These are phyloP conservation scores for Orientallactaga bullata DNA, from an alignment of 2,113 vertebrate species.

Conservation along the genomic window DNA sequence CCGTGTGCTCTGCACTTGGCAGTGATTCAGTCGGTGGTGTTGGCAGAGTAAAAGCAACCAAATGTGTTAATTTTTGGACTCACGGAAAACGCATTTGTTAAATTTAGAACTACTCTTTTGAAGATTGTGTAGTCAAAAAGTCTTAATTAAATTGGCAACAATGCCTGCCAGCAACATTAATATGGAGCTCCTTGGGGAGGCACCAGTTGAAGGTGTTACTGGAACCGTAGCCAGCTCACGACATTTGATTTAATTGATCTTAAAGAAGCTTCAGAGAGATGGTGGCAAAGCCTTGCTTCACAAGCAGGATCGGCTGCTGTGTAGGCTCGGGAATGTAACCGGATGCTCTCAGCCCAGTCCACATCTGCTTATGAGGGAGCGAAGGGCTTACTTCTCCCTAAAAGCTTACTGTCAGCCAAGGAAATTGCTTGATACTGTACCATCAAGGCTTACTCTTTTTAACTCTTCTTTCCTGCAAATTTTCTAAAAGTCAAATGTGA, in stretches of 20 bases:
- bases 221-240: not conserved
- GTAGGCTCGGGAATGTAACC: not conserved
- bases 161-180: constrained; percentile 48
- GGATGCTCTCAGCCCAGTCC: not conserved
- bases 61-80: constrained; percentile 60
- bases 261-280: not conserved
- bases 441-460: not conserved
- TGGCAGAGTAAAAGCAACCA: constrained; percentile 48
- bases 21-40: not conserved
- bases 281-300: not conserved
- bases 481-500: constrained; percentile 28
- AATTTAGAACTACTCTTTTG: constrained; percentile 66
- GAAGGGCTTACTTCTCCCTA: not conserved
- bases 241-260: constrained; percentile 4
- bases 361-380: not conserved
- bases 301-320: not conserved
- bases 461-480: not conserved
- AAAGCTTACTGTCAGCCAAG: not conserved
- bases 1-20: not conserved
- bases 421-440: not conserved
- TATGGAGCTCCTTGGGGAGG: constrained; percentile 32
- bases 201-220: constrained; percentile 56
- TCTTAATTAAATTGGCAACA: constrained; percentile 68
- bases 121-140: constrained; percentile 58
- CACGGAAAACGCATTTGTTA: constrained; percentile 58